These are phyloP conservation scores for Drosophila borealis DNA, from an alignment of 2,888 invertebrate genomes.

Conservation along the genomic window DNA sequence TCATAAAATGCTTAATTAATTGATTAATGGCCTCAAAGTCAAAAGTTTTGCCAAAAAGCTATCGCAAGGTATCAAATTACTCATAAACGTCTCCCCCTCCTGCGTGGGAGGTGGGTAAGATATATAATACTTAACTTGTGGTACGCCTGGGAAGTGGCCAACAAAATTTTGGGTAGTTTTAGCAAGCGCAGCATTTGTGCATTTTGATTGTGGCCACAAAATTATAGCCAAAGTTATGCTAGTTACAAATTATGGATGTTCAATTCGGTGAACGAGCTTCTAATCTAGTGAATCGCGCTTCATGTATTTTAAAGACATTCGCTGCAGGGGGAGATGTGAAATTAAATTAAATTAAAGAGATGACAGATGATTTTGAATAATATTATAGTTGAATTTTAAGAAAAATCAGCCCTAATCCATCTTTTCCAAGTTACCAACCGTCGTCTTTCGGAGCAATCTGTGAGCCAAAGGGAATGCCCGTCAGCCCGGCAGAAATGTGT, in stretches of 20 bases:
- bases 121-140: constrained; percentile 22
- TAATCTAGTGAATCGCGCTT: neutral
- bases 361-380: no score
- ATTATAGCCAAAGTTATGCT: constrained; percentile 38
- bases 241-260: constrained; percentile 24
- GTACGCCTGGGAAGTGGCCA: constrained; percentile 5
- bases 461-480: neutral
- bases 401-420: no score
- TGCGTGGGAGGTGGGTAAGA: neutral
- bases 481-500: constrained; percentile 47
- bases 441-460: neutral
- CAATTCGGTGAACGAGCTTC: neutral
- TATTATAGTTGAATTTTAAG: no score
- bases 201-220: constrained; percentile 34
- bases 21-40: constrained; percentile 78
- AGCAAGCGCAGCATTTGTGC: constrained; percentile 34
- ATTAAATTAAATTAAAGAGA: neutral
- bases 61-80: constrained; percentile 64
- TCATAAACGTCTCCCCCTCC: neutral
- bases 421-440: neutral
- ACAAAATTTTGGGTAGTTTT: constrained; percentile 10
- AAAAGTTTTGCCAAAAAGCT: constrained; percentile 61
- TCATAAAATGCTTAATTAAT: constrained; percentile 81
- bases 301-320: neutral
- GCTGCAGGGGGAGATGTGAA: no score